Base-by-base conservation (phyloP, 2,797 vertebrate genomes). In the Telmatherina bonti region DNA sequence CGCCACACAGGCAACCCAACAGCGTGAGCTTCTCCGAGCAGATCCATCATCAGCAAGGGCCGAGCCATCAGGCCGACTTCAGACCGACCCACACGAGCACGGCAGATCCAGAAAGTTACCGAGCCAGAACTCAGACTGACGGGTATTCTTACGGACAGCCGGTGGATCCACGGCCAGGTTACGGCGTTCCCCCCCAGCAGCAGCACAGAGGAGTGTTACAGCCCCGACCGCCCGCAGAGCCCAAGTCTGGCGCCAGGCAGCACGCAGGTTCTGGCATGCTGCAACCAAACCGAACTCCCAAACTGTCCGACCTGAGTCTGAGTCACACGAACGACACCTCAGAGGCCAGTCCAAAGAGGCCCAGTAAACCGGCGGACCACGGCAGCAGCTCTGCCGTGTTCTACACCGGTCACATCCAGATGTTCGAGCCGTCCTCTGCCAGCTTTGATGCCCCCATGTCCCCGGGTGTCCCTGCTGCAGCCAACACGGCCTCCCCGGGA, bases 351-450 rank as follows among this genome's bases (percentile, higher is more conserved):
- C 95, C 96, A 67, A 98, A 97, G 86, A 91, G 94, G 72, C 83
- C 90, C 45, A 82, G 78, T 76, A 8, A 71, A 76, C 1, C 88
- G 77, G 8, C 57, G 51, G 86, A 52, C 90, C 94, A 85, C 87
- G 91, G 66, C 87, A 56, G 56, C 82, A 83, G 0, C 87, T 86
- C 0, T 38, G 86, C 92, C 72, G 90, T 96, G 75, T 95, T 94
- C 84, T 98, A 98, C 88, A 95, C 95, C 0, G 96, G 95, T 68
- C 97, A 99, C 85, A 95, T 97, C 83, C 97, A 96, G 72, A 95
- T 97, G 95, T 96, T 96, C 0, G 95, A 98, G 62, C 94, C 94
- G 60, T 88, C 92, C 2, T 61, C 86, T n/a, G 87, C 89, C 30
- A 80, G 79, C 85, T 94, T 95, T 0, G 93, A 94, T 49, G 89